Base-by-base conservation (phyloP, 2,113 vertebrate genomes). In the Scatophagus argus region DNA sequence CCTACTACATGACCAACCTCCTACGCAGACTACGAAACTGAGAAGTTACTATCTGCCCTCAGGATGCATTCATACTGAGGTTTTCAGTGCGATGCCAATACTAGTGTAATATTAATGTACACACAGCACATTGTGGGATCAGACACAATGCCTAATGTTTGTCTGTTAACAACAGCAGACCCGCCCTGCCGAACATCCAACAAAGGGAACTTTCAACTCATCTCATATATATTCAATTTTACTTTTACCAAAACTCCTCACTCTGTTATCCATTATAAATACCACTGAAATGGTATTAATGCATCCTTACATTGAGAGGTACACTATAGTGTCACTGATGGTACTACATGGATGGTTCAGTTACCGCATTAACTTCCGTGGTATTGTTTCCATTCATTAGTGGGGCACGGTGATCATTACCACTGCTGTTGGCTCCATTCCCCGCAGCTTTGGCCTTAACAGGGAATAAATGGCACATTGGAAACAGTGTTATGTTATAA, bases 381-480 rank as follows among this genome's bases (percentile, higher is more conserved):
- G 77, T 19, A 49, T 61, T 56, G 80, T 80, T 87, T 83, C 87
- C 86, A 1, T 88, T 89, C 70, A 84, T 51, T 25, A 70, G 56
- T 46, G 64, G 68, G 16, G 43, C 11, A 21, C 34, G 56, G 61
- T 76, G 83, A 78, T 67, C 74, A 12, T 80, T 83, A 65, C 23
- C 66, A 79, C n/a, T 34, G 25, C 47, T 46, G 36, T 11, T 27
- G 65, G 38, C 85, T 47, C 41, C 61, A 2, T 13, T 72, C 51
- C 41, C 63, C 51, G 62, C 62, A 31, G 62, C 60, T 74, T 85
- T 77, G 67, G 75, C 29, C 89, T 90, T 65, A 14, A 25, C 16
- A 46, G 59, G 75, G 13, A 85, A 41, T 41, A 71, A 74, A 65
- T 4, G 68, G 27, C 72, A 80, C 67, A 62, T 32, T 51, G 5